Base-by-base conservation (phyloP, 1,140 invertebrate species). In the Centruroides sculpturatus region DNA sequence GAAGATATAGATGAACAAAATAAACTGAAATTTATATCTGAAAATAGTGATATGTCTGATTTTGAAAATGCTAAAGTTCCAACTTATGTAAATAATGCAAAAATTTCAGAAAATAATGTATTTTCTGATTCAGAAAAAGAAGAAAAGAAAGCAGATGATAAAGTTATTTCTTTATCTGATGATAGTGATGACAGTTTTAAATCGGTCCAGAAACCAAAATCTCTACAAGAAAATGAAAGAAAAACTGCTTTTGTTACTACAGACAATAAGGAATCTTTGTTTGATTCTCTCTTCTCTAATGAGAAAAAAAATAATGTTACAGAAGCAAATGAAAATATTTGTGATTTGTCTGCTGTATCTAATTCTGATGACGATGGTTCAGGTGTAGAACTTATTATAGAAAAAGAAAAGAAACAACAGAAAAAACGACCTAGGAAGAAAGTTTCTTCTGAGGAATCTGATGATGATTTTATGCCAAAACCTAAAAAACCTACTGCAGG, bases 291-390 rank as follows among this genome's bases (percentile, higher is more conserved):
- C 9, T 51, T 61, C 11, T 63, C 59, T 5, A 50, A 12, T 10
- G 62, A 46, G 46, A 57, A 61, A 52, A 46, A 48, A 48, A 13
- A 62, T 48, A 74, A 75, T 50, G 69, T 74, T 57, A 74, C 79
- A 61, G 76, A 75, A 61, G 35, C 35, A 35, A 55, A 57, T 12
- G 60, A 64, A 35, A 56, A 59, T n/a, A 60, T 35, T n/a, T 60
- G 56, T 52, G 57, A 61, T 8, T 57, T 50, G 35, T 59, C 56
- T 56, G 41, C 41, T 6, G 41, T 41, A 6, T 41, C 41, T 41
- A 41, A 41, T 41, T 41, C 41, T 41, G 41, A 41, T 6, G 63
- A 63, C 55, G 61, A 58, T 47, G 57, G 63, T 23, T 62, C 60
- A 59, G 49, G 54, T 47, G 10, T 60, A 53, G 57, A 66, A 61